Conservation (phyloP, 2,797 vertebrate species). For the Manis pentadactyla region DNA sequence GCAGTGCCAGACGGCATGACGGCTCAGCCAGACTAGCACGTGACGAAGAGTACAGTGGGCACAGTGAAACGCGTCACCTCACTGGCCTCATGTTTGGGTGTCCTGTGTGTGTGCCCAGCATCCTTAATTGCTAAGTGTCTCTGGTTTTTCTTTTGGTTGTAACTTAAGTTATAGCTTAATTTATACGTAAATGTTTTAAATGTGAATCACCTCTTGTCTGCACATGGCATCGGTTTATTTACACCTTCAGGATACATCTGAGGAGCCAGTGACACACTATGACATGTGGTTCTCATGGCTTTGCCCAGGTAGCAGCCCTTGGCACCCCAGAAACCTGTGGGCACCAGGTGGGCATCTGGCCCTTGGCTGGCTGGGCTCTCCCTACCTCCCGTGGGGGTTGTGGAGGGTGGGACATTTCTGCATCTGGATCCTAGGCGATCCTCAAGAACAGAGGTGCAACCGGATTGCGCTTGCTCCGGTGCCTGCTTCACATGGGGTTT, state of each 20-base stretch:
- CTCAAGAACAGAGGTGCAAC: background rate
- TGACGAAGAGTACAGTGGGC: conserved; percentile 77
- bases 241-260: conserved; percentile 44
- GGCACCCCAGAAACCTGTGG: background rate
- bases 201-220: conserved; percentile 81
- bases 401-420: background rate
- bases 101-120: conserved; percentile 80
- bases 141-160: conserved; percentile 71
- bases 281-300: conserved; percentile 38
- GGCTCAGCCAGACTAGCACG: background rate
- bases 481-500: background rate
- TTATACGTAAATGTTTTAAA: conserved; percentile 86
- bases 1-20: conserved; percentile 94
- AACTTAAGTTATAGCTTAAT: conserved; percentile 83
- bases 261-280: conserved; percentile 33
- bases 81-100: conserved; percentile 74
- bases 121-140: conserved; percentile 83
- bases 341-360: background rate
- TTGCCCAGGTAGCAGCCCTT: background rate
- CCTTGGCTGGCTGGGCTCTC: background rate
- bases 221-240: conserved; percentile 68
- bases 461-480: background rate
- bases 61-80: conserved; percentile 84
- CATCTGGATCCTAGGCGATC: background rate
- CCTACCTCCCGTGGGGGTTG: background rate